A percentile compares a stretch with the other conserved stretches of the same genome.
These are phyloP conservation scores for Cheirogaleus major DNA, from an alignment of 2,797 vertebrate genomes.

Conservation along the genomic window DNA sequence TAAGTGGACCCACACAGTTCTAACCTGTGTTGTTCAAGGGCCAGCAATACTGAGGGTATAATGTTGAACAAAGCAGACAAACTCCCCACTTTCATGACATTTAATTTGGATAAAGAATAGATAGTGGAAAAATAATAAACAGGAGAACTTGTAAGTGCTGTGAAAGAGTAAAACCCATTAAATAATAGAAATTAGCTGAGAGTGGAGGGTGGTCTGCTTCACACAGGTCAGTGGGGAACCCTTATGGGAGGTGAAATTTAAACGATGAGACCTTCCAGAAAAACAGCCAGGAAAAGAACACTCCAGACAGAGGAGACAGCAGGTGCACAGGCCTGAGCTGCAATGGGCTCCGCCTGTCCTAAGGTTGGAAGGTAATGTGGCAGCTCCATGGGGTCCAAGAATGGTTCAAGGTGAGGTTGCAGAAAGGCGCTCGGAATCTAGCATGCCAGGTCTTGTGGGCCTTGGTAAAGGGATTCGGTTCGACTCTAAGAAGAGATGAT, in stretches of 20 bases:
- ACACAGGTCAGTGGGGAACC: not conserved
- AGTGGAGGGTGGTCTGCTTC: not conserved
- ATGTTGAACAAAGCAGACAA: not conserved
- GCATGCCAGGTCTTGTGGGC: not conserved
- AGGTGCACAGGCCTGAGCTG: not conserved
- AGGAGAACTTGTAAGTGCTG: not conserved
- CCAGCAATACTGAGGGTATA: not conserved
- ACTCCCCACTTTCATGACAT: not conserved
- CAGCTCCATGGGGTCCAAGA: accelerated
- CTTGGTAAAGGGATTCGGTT: not conserved
- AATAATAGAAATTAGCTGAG: not conserved
- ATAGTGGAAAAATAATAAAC: not conserved
- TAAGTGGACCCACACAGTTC: not conserved
- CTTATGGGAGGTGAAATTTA: not conserved
- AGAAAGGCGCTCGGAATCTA: not conserved
- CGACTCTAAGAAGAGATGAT: not conserved
- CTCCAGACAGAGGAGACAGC: not conserved
- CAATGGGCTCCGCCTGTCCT: not conserved
- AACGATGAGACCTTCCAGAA: not conserved
- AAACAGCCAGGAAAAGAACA: not conserved
- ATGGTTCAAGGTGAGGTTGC: not conserved
- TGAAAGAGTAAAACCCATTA: not conserved
- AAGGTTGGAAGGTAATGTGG: not conserved
- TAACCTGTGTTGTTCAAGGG: not conserved
- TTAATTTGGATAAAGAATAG: not conserved